Percentiles rank a stretch among this genome's conserved stretches.
These are phyloP conservation scores for Meteorus sp. DNA, from an alignment of 1,140 invertebrate species.

Conservation along the genomic window DNA sequence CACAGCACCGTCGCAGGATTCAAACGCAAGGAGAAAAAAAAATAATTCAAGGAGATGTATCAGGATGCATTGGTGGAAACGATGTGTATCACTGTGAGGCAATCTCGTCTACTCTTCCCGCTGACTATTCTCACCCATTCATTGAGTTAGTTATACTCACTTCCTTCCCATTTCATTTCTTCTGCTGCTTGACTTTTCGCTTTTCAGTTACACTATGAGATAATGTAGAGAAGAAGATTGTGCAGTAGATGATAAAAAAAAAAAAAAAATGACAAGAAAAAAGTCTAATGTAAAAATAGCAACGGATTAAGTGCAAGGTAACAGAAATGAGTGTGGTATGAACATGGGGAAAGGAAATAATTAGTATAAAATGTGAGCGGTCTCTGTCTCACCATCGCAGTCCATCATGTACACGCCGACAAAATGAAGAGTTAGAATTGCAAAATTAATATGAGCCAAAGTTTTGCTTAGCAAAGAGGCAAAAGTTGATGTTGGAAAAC, in stretches of 20 bases:
- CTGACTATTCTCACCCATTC: slow-evolving; percentile 13
- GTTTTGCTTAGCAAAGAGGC: slow-evolving; percentile 25
- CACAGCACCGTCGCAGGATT: too few species aligned
- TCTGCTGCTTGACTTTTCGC: background rate
- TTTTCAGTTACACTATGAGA: background rate
- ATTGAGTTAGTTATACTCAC: slow-evolving; percentile 20
- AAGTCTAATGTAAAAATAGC: slow-evolving; percentile 19
- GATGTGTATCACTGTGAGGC: too few species aligned
- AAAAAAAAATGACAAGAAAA: background rate
- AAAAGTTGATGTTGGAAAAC: background rate
- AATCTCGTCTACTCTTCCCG: background rate
- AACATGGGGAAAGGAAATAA: background rate
- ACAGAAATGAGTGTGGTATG: background rate
- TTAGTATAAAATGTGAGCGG: slow-evolving; percentile 7
- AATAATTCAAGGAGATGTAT: slow-evolving; percentile 31
- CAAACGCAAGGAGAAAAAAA: background rate
- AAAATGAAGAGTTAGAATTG: slow-evolving; percentile 35
- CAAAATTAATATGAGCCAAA: slow-evolving; percentile 43
- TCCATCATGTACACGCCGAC: slow-evolving; percentile 2
- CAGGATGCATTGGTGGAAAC: slow-evolving; percentile 40
- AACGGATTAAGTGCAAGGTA: background rate
- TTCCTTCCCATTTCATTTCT: slow-evolving; percentile 23
- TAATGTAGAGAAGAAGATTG: too few species aligned
- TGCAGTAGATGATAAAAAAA: too few species aligned
- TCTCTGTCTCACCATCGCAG: background rate